These are phyloP conservation scores for Rhizoglyphus robini DNA, from an alignment of 1,140 invertebrate genomes.

Conservation along the genomic window DNA sequence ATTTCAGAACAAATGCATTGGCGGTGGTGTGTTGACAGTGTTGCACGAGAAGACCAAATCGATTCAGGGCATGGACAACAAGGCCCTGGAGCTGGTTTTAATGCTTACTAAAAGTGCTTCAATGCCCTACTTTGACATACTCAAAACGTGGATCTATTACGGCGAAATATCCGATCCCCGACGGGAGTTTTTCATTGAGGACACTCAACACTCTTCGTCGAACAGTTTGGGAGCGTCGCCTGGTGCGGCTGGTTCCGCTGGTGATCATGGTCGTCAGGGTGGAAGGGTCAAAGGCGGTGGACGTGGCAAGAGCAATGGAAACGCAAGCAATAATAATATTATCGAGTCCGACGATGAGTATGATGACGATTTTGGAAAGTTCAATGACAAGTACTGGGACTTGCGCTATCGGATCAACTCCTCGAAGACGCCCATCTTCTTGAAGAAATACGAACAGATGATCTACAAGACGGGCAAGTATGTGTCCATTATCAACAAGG, in stretches of 20 bases:
- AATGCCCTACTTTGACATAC: slow-evolving; percentile 75
- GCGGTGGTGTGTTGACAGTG: slow-evolving; percentile 66
- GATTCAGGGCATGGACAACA: slow-evolving; percentile 50
- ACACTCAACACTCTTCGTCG: too few species aligned
- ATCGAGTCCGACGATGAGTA: background rate
- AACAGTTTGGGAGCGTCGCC: too few species aligned
- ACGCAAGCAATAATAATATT: background rate
- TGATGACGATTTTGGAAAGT: background rate
- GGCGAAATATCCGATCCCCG: slow-evolving; percentile 83
- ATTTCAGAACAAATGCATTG: slow-evolving; percentile 50
- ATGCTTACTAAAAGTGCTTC: slow-evolving; percentile 47
- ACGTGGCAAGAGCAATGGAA: too few species aligned
- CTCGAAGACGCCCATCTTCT: slow-evolving; percentile 70
- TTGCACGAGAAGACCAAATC: slow-evolving; percentile 66
- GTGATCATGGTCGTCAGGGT: background rate
- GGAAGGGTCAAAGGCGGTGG: background rate
- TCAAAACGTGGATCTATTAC: slow-evolving; percentile 88
- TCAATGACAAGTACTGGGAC: slow-evolving; percentile 62
- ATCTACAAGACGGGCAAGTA: slow-evolving; percentile 93
- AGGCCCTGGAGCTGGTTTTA: slow-evolving; percentile 60
- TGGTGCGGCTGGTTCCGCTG: background rate
- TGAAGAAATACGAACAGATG: slow-evolving; percentile 67
- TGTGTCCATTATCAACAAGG: slow-evolving; percentile 58
- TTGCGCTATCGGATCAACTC: slow-evolving; percentile 68
- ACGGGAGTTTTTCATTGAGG: slow-evolving; percentile 79